These are phyloP conservation scores for Macquaria ambigua DNA, from an alignment of 2,113 vertebrate genomes.

Conservation along the genomic window DNA sequence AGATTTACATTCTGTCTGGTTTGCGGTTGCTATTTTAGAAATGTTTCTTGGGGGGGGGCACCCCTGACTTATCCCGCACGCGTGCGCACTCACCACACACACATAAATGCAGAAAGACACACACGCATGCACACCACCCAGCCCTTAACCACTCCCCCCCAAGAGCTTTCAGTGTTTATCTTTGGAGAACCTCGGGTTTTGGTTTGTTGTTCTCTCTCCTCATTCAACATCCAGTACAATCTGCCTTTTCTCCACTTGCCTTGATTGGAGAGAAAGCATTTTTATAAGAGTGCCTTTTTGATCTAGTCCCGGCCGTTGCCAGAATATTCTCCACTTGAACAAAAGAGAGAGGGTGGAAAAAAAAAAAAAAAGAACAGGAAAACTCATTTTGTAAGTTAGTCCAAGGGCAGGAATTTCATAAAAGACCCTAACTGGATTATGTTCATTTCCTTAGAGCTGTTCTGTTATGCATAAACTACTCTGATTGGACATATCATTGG, in stretches of 20 bases:
- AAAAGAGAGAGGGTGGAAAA: constrained; percentile 15
- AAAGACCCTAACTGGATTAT: constrained; percentile 29
- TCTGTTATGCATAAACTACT: background rate
- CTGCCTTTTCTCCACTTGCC: constrained; percentile 71
- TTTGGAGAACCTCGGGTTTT: constrained; percentile 73
- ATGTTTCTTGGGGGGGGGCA: constrained; percentile 67
- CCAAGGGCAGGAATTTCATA: constrained; percentile 13
- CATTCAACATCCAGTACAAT: constrained; percentile 72
- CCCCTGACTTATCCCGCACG: constrained; percentile 31
- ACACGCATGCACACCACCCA: constrained; percentile 28
- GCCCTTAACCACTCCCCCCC: constrained; percentile 55
- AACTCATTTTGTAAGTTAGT: constrained; percentile 25
- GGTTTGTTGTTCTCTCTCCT: constrained; percentile 76
- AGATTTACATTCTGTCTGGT: constrained; percentile 86
- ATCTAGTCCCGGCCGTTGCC: constrained; percentile 13
- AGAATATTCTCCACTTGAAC: constrained; percentile 35
- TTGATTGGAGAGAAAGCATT: constrained; percentile 55
- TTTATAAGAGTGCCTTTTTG: constrained; percentile 41
- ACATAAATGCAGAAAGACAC: constrained; percentile 13
- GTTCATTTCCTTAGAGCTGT: constrained; percentile 25
- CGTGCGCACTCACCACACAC: constrained; percentile 24
- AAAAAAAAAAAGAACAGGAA: background rate
- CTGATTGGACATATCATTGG: constrained; percentile 22
- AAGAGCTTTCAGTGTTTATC: constrained; percentile 78
- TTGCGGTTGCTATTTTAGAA: constrained; percentile 84